Base-by-base conservation (phyloP, 2,113 vertebrate genomes). In the Caloenas nicobarica region DNA sequence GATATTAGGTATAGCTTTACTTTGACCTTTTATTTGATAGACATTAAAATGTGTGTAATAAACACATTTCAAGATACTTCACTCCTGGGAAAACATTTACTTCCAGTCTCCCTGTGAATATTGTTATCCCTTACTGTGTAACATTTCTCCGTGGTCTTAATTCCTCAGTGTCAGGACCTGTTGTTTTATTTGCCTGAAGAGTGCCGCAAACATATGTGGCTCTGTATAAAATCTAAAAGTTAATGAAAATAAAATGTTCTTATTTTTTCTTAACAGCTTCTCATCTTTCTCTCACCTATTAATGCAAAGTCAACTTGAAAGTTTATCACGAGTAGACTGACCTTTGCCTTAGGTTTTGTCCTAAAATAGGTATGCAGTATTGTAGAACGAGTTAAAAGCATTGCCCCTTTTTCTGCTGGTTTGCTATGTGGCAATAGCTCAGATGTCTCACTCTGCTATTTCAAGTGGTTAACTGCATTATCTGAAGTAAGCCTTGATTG, bases 391-490 rank as follows among this genome's bases (percentile, higher is more conserved):
- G 29, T 48, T 46, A 76, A 83, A 83, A 90, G 56, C 76, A 56
- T 28, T 8, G 1, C n/a, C 42, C 54, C 33, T 24, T 73, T 48
- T 69, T 86, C 38, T 95, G 68, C 77, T 92, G 58, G 7, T 79
- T 71, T 89, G 57, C 81, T 80, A 0, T 0, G 0, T 57, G 73
- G 76, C 62, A 64, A 77, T 76, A 74, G 84, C 83, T 97, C 51
- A 71, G 72, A 54, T 66, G 85, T 84, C 84, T 93, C 93, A 60
- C 62, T 95, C 87, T 71, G 93, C 91, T 88, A 6, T 80, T 92
- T 94, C 86, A 94, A 96, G 90, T 95, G 82, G 61, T 90, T 95
- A 94, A 94, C 65, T 88, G 25, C 89, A 94, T 96, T 95, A 96
- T 79, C 95, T 95, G 87, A 95, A 96, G 93, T 68, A 91, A 95